phyloP scores from a whole-genome alignment of 1,140 invertebrate genomes.

The Cotesia chilonis region DNA sequence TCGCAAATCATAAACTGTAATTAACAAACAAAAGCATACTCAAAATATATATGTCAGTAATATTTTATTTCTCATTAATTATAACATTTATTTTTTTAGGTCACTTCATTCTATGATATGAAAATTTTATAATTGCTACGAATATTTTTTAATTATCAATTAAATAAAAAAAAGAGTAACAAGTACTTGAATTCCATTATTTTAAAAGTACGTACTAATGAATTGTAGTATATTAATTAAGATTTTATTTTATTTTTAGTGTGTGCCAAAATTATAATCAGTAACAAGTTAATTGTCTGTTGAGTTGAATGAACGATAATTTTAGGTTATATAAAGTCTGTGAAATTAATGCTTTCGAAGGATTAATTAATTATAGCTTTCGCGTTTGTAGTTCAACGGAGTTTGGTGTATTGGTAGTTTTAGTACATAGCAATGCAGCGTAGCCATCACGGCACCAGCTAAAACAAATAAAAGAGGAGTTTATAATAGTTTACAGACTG shows the following conservation, averaged over 20 bases:
- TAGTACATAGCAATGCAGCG: not conserved
- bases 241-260: not conserved
- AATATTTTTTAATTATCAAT: constrained; percentile 1
- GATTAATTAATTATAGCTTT: constrained; percentile 37
- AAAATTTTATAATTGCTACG: too few relatives aligned
- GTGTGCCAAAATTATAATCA: not conserved
- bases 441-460: not conserved
- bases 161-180: not conserved
- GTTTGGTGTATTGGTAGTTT: constrained; percentile 14
- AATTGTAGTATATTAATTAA: constrained; percentile 5
- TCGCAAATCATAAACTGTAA: too few relatives aligned
- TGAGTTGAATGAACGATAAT: constrained; percentile 26
- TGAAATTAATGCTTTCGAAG: constrained; percentile 33
- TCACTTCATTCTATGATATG: too few relatives aligned
- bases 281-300: constrained; percentile 3
- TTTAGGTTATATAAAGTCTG: not conserved
- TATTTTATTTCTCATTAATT: too few relatives aligned
- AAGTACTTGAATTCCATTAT: not conserved
- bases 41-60: too few relatives aligned
- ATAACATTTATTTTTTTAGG: too few relatives aligned
- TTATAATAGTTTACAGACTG: constrained; percentile 26
- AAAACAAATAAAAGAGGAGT: constrained; percentile 5
- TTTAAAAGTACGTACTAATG: too few relatives aligned
- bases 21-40: too few relatives aligned
- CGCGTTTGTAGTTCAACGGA: constrained; percentile 19